Base-by-base conservation (phyloP, 2,888 invertebrate species). In the Agonopterix arenella region DNA sequence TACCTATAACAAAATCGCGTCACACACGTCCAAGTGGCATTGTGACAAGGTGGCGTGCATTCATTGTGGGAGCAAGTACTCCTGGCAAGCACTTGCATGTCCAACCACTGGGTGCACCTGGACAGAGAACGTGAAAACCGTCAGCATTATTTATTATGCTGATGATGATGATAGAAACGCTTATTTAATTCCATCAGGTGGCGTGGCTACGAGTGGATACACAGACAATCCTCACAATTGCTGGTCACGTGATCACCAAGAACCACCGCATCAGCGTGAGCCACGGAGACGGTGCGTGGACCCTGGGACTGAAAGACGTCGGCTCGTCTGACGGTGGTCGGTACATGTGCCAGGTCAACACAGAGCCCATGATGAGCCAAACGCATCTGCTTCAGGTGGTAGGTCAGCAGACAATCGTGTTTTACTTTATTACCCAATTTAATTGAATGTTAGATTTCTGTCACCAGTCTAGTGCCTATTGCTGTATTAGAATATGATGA, bases 191-290 rank as follows among this genome's bases (percentile, higher is more conserved):
- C 43, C 43, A n/a, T 0, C 84, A 97, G 96, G 96, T 96, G 68
- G 96, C 96, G 70, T 97, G 96, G 96, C 90, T 96, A 52, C 93
- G 96, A 57, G 96, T 96, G 50, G 96, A 96, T 89, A 96, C 96
- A 40, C 96, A 97, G 79, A 96, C 96, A 8, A 96, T 97, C 66
- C 90, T 97, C 62, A 96, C 96, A 44, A 96, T 97, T 68, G 96
- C 96, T 56, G 94, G 93, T 66, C 95, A 96, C 88, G 96, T 96
- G 73, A 96, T 96, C 78, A 96, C 96, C 52, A 95, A 96, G 86
- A 96, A 96, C 86, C 95, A 96, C 80, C 92, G 96, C 61, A 94
- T 96, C 74, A 93, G 93, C 62, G 93, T 96, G 62, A 92, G 92
- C 54, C 94, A 93, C 80, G 94, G 94, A 50, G 96, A 96, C 75